These are phyloP conservation scores for Linhomoeus sp. DNA, from an alignment of 2,888 invertebrate species.

Conservation along the genomic window DNA sequence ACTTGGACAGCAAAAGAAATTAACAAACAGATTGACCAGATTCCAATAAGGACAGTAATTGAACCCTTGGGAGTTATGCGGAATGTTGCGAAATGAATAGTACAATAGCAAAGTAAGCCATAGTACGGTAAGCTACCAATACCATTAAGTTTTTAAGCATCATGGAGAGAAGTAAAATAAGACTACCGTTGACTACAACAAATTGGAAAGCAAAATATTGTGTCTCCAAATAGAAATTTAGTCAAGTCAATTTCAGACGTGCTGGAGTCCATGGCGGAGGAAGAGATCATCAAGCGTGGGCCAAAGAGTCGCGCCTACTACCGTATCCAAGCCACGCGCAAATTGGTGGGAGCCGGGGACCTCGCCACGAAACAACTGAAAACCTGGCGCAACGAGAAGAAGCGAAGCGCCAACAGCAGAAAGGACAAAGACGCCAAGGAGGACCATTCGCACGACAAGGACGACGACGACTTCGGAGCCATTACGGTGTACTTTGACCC, in stretches of 20 bases:
- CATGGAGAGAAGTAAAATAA: too few relatives aligned
- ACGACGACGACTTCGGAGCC: background rate
- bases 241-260: slow-evolving; percentile 41
- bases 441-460: background rate
- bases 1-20: too few relatives aligned
- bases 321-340: slow-evolving; percentile 69
- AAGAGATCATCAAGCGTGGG: slow-evolving; percentile 30
- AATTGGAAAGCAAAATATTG: too few relatives aligned
- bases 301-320: slow-evolving; percentile 90
- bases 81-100: too few relatives aligned
- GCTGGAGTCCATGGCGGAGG: slow-evolving; percentile 52
- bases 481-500: slow-evolving; percentile 69
- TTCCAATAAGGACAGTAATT: too few relatives aligned
- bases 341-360: slow-evolving; percentile 51
- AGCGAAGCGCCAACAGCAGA: too few relatives aligned
- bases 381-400: slow-evolving; percentile 37
- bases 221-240: too few relatives aligned
- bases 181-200: slow-evolving; percentile 40
- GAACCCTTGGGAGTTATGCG: too few relatives aligned
- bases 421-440: background rate
- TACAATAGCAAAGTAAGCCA: too few relatives aligned
- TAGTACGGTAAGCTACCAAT: too few relatives aligned
- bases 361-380: slow-evolving; percentile 60
- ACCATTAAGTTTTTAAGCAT: too few relatives aligned
- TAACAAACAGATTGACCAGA: too few relatives aligned